These are phyloP conservation scores for Phyllostomus hastatus DNA, from an alignment of 2,113 vertebrate genomes.

Conservation along the genomic window DNA sequence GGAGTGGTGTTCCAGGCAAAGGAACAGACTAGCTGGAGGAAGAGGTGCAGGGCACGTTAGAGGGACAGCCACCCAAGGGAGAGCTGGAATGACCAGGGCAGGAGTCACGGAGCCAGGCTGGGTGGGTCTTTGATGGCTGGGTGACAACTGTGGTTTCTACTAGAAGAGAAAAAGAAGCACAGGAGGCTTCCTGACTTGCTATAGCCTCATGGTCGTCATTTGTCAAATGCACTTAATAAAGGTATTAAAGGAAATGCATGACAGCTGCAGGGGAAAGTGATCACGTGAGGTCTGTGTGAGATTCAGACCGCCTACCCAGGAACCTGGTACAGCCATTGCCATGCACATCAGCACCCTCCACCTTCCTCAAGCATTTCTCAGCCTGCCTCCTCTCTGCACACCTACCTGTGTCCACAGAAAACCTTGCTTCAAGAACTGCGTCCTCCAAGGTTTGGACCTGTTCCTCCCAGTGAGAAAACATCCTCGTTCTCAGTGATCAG, in stretches of 20 bases:
- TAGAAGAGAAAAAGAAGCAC: background rate
- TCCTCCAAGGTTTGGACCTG: background rate
- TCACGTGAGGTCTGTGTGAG: background rate
- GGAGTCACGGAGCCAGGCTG: background rate
- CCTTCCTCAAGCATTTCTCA: background rate
- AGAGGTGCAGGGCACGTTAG: fast-evolving
- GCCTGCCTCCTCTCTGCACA: background rate
- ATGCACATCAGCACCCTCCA: background rate
- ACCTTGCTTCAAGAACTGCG: background rate
- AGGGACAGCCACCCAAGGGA: background rate
- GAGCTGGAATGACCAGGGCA: fast-evolving
- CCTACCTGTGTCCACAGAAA: background rate
- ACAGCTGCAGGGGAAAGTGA: fast-evolving
- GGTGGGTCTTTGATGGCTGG: background rate
- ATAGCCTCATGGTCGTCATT: background rate
- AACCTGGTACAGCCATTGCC: background rate
- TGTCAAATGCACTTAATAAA: background rate
- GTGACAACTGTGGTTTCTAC: background rate
- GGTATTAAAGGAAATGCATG: background rate
- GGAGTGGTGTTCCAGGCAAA: background rate
- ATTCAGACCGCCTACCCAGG: background rate
- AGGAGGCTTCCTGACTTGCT: background rate
- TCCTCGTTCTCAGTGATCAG: background rate
- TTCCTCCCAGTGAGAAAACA: background rate
- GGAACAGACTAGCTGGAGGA: background rate